Percentiles rank a stretch among this genome's conserved stretches.
phyloP scores from a whole-genome alignment of 2,113 vertebrate species.

The Patagioenas fasciata region DNA sequence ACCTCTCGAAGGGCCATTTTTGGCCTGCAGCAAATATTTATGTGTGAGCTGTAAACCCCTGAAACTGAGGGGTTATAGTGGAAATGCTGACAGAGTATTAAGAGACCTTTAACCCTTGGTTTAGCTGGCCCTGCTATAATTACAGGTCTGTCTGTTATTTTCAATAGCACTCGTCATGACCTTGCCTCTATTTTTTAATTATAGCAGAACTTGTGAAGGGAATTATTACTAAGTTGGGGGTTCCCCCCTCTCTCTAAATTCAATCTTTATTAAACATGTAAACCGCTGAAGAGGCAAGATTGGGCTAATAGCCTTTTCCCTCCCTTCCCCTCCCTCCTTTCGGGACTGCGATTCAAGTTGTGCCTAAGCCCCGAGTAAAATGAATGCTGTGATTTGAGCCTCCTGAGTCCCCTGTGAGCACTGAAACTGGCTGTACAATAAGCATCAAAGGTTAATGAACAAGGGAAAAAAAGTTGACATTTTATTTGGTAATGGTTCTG shows the following conservation, averaged over 20 bases:
- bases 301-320: constrained; percentile 40
- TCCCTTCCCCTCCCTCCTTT: background rate
- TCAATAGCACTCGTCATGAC: constrained; percentile 53
- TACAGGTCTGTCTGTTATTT: constrained; percentile 62
- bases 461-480: constrained; percentile 37
- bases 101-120: constrained; percentile 65
- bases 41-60: constrained; percentile 63
- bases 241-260: constrained; percentile 52
- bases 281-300: constrained; percentile 58
- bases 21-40: constrained; percentile 75
- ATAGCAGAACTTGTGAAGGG: constrained; percentile 56
- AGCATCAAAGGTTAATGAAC: constrained; percentile 69
- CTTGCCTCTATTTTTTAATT: constrained; percentile 70
- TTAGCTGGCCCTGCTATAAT: constrained; percentile 62
- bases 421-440: constrained; percentile 55
- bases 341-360: constrained; percentile 10
- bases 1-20: constrained; percentile 46
- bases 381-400: constrained; percentile 38
- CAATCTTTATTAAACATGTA: constrained; percentile 62
- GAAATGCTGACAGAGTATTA: constrained; percentile 69
- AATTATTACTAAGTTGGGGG: constrained; percentile 69
- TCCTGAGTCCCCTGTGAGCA: constrained; percentile 2
- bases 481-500: constrained; percentile 56
- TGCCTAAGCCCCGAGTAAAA: constrained; percentile 36
- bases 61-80: constrained; percentile 60